These are phyloP conservation scores for Jacana jacana DNA, from an alignment of 2,113 vertebrate species.

Conservation along the genomic window DNA sequence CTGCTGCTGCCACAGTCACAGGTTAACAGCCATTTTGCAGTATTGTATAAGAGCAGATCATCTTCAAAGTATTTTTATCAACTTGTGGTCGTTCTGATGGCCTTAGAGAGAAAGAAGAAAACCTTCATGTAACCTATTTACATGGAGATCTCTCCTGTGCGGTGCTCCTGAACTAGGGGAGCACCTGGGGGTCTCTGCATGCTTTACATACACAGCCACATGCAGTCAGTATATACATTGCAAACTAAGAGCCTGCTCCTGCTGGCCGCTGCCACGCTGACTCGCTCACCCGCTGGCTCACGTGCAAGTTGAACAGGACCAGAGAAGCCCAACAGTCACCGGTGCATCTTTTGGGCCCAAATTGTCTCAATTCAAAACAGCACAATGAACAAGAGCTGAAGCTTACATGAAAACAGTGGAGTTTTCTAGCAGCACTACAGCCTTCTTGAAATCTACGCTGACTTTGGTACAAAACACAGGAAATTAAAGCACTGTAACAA, in stretches of 20 bases:
- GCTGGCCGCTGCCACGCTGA: not conserved
- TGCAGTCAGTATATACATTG: not conserved
- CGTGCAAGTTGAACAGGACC: not conserved
- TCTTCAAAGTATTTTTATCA: not conserved
- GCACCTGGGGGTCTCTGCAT: fast-evolving
- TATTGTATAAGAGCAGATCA: not conserved
- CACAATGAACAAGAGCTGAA: not conserved
- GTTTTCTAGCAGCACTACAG: not conserved
- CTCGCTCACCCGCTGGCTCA: not conserved
- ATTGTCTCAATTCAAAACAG: not conserved
- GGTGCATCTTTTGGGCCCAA: not conserved
- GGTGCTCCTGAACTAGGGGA: not conserved
- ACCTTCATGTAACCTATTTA: not conserved
- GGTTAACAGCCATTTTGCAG: not conserved
- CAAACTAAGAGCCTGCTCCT: not conserved
- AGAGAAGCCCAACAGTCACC: not conserved
- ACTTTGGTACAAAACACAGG: not conserved
- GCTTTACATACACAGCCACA: not conserved
- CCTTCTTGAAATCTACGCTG: not conserved
- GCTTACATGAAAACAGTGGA: not conserved
- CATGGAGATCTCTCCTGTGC: not conserved
- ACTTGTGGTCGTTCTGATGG: not conserved
- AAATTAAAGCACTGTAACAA: not conserved
- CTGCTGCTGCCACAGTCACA: not conserved
- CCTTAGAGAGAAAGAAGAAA: not conserved